Evolutionary conservation across 1,140 invertebrate genomes (phyloP).

Genomic region (Pseudoatta argentina): DNA sequence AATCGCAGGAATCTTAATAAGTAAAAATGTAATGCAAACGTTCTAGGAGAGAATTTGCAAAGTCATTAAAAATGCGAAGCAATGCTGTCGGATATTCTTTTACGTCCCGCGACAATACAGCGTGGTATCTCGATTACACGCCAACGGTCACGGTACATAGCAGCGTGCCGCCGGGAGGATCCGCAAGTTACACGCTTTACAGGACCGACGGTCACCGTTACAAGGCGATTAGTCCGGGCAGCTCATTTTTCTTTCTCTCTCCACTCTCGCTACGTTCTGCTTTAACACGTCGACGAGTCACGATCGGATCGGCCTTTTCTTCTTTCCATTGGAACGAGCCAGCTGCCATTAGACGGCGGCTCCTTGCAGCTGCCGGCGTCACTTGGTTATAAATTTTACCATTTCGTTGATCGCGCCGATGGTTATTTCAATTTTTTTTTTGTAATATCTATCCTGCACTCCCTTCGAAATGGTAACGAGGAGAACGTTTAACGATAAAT

Average conservation of each 20-base stretch:
- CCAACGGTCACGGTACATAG: background rate
- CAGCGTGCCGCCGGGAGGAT: background rate
- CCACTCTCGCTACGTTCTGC: constrained; percentile 38
- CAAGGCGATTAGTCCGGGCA: constrained; percentile 51
- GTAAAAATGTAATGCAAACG: constrained; percentile 1
- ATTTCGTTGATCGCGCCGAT: background rate
- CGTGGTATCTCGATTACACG: constrained; percentile 50
- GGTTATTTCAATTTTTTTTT: background rate
- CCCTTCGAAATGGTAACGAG: background rate
- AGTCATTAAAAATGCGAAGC: background rate
- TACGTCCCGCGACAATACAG: constrained; percentile 27
- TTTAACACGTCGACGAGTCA: constrained; percentile 60
- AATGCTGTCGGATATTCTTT: constrained; percentile 14
- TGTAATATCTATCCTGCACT: background rate
- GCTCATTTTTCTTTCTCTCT: constrained; percentile 36
- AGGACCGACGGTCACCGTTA: constrained; percentile 36
- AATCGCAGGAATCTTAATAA: background rate
- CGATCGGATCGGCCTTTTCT: constrained; percentile 57
- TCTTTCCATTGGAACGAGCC: constrained; percentile 35
- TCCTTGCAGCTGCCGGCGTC: constrained; percentile 51
- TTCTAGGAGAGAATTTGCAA: background rate
- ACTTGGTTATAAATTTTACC: constrained; percentile 59
- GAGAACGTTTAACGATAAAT: constrained; percentile 7
- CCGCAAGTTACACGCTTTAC: constrained; percentile 54
- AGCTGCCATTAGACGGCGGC: constrained; percentile 58